These are phyloP conservation scores for Drosophila tripunctata DNA, from an alignment of 2,888 invertebrate genomes.

Conservation along the genomic window DNA sequence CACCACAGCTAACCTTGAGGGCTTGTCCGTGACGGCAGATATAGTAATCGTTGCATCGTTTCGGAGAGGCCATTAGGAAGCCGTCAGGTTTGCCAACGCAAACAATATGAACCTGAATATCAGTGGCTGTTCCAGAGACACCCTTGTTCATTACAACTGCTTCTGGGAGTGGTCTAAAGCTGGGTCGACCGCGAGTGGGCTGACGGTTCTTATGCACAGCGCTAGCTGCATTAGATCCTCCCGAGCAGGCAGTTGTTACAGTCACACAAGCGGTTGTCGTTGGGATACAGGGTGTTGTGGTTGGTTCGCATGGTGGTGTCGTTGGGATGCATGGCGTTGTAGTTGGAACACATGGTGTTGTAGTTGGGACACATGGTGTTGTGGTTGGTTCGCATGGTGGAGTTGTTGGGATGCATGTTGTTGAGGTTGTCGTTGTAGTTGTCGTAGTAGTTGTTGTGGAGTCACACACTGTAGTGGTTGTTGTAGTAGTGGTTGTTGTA, in stretches of 20 bases:
- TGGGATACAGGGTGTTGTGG: background rate
- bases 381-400: too few species aligned
- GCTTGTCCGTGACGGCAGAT: slow-evolving; percentile 64
- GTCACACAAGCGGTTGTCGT: background rate
- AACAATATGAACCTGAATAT: slow-evolving; percentile 30
- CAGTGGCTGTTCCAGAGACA: background rate
- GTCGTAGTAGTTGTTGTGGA: background rate
- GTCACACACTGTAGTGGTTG: slow-evolving; percentile 4
- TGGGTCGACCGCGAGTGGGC: slow-evolving; percentile 35
- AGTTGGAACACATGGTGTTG: slow-evolving; percentile 4
- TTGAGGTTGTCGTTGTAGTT: slow-evolving; percentile 15
- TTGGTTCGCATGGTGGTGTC: background rate
- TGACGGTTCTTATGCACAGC: slow-evolving; percentile 6
- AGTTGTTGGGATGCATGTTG: background rate
- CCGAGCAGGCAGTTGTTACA: slow-evolving; percentile 13
- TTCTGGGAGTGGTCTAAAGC: slow-evolving; percentile 36
- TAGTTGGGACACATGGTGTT: slow-evolving; percentile 7
- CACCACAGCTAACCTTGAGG: slow-evolving; percentile 65
- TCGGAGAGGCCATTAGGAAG: slow-evolving; percentile 62
- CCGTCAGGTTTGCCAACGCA: slow-evolving; percentile 68
- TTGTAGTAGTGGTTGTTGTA: slow-evolving; percentile 14
- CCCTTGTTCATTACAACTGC: slow-evolving; percentile 11
- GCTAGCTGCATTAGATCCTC: slow-evolving; percentile 5
- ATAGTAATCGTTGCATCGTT: slow-evolving; percentile 71
- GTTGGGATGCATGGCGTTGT: slow-evolving; percentile 16